These are phyloP conservation scores for Caenorhabditis uteleia DNA, from an alignment of 2,888 invertebrate species.

Conservation along the genomic window DNA sequence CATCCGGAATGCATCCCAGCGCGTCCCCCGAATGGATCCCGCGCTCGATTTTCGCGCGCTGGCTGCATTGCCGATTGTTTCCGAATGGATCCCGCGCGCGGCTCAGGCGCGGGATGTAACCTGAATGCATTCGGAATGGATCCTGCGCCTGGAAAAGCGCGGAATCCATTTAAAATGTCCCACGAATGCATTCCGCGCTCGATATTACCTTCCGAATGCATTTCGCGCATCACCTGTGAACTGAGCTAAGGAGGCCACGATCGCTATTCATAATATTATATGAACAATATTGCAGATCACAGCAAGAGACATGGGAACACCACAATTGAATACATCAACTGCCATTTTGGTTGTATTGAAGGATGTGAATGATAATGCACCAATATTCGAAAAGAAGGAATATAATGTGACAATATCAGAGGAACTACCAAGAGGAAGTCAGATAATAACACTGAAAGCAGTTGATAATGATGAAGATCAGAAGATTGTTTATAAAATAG, in stretches of 20 bases:
- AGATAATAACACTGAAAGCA: slow-evolving; percentile 59
- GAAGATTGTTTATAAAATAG: slow-evolving; percentile 64
- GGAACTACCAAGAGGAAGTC: slow-evolving; percentile 75
- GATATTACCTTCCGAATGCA: too few relatives aligned
- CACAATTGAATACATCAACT: slow-evolving; percentile 72
- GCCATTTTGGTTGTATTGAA: slow-evolving; percentile 56
- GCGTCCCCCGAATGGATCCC: too few relatives aligned
- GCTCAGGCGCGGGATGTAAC: too few relatives aligned
- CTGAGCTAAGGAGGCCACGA: slow-evolving; percentile 8
- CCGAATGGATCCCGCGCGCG: too few relatives aligned
- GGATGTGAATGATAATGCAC: slow-evolving; percentile 86
- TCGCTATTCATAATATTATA: neutral
- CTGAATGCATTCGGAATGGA: too few relatives aligned
- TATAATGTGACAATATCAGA: slow-evolving; percentile 83
- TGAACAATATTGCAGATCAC: slow-evolving; percentile 68
- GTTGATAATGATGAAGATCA: slow-evolving; percentile 58
- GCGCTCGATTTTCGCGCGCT: too few relatives aligned
- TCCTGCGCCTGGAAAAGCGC: too few relatives aligned
- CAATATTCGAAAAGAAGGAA: slow-evolving; percentile 78
- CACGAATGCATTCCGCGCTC: too few relatives aligned
- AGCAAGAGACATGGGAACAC: slow-evolving; percentile 88
- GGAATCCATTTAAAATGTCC: too few relatives aligned
- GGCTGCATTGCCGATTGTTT: too few relatives aligned
- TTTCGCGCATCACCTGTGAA: too few relatives aligned
- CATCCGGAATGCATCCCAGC: neutral